phyloP scores from a whole-genome alignment of 2,113 vertebrate species.

The Corythaixoides concolor region DNA sequence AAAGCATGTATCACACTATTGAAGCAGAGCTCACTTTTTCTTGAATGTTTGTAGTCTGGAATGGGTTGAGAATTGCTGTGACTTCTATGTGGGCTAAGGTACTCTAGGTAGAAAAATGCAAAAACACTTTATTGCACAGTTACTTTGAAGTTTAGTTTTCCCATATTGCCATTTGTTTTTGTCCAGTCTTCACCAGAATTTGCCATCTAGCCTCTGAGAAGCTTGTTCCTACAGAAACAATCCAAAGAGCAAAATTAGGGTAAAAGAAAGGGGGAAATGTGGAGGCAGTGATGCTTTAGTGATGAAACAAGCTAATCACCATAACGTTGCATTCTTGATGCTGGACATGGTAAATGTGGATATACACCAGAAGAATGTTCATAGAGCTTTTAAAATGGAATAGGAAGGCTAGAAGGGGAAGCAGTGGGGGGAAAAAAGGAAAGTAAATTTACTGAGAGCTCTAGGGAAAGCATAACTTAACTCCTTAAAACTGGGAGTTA shows the following conservation, averaged over 20 bases:
- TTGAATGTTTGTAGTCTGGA: background rate
- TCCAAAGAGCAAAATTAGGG: background rate
- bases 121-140: background rate
- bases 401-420: background rate
- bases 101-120: background rate
- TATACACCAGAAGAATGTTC: background rate
- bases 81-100: background rate
- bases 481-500: background rate
- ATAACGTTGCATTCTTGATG: background rate
- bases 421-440: rapidly evolving
- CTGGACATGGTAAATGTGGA: background rate
- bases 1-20: background rate
- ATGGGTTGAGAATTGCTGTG: background rate
- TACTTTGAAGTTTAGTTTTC: background rate
- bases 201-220: background rate
- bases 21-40: background rate
- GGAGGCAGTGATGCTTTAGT: background rate
- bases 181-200: background rate
- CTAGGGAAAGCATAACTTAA: background rate
- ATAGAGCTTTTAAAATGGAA: background rate
- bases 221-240: background rate
- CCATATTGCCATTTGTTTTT: background rate
- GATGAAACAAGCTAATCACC: background rate
- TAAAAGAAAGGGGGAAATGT: background rate
- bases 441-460: background rate